Base-by-base conservation (phyloP, 2,888 invertebrate species). In the Zygothrica quintamaculata region DNA sequence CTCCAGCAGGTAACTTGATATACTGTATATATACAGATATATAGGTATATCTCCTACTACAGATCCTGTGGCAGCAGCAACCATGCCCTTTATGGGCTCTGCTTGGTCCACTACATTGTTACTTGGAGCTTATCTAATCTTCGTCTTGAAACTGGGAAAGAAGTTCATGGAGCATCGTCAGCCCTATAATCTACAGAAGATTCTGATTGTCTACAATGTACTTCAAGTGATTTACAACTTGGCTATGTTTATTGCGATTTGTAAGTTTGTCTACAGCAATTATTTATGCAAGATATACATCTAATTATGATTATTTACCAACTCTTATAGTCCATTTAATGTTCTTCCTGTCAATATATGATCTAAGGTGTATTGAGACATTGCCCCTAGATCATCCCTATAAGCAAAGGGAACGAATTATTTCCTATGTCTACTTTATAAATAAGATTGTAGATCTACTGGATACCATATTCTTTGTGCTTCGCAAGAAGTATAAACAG, bases 151-250 rank as follows among this genome's bases (percentile, higher is more conserved):
- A 15, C 7, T 56, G 8, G 74, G 74, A 1, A 57, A 40, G 5
- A 16, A 34, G 1, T 60, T 33, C 12, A 74, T 74, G 74, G 25
- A 33, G 18, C 34, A 67, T 16, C 74, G 76, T 3, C 5, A 58
- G 0, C 62, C 74, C 3, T 74, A 56, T 29, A 12, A 71, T 6
- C 7, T 75, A 6, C 44, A n/a, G 11, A 48, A 13, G 4, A 39
- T 58, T 0, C 18, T 75, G 12, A 22, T 46, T 0, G 0, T 46
- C 29, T 74, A 74, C 50, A 76, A 60, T 31, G 1, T 29, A 0
- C 8, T 37, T 3, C 60, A 60, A 16, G 37, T 60, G 31, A 15
- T 55, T 12, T 60, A 12, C 12, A 60, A 60, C 31, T 47, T 0
- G 0, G 6, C 16, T 25, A 0, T 55, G n/a, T 36, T 22, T 22